These are phyloP conservation scores for Antheraea pernyi DNA, from an alignment of 1,140 invertebrate genomes.

Conservation along the genomic window DNA sequence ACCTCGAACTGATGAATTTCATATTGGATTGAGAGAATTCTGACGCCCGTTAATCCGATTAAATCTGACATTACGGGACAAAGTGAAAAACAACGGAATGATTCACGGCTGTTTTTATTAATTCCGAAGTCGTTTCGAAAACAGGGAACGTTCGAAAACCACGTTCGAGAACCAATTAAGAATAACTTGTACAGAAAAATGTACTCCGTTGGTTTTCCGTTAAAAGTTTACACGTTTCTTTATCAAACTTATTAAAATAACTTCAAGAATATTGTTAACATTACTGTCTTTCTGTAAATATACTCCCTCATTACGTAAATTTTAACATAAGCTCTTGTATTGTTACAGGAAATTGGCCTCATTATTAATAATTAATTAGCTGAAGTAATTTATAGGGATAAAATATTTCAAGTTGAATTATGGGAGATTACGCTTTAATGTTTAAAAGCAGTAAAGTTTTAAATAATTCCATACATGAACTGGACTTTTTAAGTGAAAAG, in stretches of 20 bases:
- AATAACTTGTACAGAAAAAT: constrained; percentile 41
- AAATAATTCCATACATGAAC: no score
- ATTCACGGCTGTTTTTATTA: constrained; percentile 21
- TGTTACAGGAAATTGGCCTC: constrained; percentile 7
- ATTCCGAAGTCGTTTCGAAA: constrained; percentile 23
- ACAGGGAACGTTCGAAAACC: no score
- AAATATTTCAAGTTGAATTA: no score
- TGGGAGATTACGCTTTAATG: no score
- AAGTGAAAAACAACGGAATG: constrained; percentile 19
- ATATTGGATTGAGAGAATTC: background rate
- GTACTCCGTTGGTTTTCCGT: constrained; percentile 30
- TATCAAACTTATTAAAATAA: no score
- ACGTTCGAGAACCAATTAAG: constrained; percentile 54
- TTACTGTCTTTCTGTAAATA: background rate
- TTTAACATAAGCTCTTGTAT: background rate
- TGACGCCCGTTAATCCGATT: constrained; percentile 10
- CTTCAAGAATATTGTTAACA: no score
- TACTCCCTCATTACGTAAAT: background rate
- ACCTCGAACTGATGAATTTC: background rate
- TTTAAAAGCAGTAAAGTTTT: no score
- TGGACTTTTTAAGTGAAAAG: no score
- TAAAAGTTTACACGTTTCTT: constrained; percentile 41
- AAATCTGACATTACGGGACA: constrained; percentile 20
- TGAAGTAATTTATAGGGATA: background rate
- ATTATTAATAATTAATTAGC: constrained; percentile 14